Base-by-base conservation (phyloP, 2,113 vertebrate species). In the Holacanthus passer region DNA sequence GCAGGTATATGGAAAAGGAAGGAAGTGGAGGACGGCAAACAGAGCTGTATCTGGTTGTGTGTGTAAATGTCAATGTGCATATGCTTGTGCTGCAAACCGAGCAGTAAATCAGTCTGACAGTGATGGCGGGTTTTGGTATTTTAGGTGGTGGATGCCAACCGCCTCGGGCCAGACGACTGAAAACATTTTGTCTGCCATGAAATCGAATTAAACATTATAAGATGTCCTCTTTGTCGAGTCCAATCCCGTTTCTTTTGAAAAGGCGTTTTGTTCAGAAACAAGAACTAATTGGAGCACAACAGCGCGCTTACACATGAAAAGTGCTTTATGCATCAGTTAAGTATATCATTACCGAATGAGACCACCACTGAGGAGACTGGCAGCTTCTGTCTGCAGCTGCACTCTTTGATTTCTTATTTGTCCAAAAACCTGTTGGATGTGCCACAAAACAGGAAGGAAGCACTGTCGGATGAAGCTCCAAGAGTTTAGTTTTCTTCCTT, bases 31-130 rank as follows among this genome's bases (percentile, higher is more conserved):
- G 9, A 14, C 41, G 35, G 6, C 24, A 47, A 8, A 64, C 3
- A 3, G 11, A 27, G 53, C 53, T 73, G 13, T 11, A 41, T 79
- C 22, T 55, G 37, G 5, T 13, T 48, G 41, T 77, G 69, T 83
- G 41, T 48, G 32, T 72, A 70, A 71, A 80, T 81, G 82, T 89
- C 66, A 80, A 2, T 65, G 71, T 82, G 65, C 67, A 73, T 84
- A 50, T 77, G 32, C 24, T 13, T 83, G 81, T 84, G 75, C 78
- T 10, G 24, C 74, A 73, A 72, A 70, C 27, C 8, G 4, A 37
- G 59, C 76, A 74, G 78, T 70, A 75, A 87, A 84, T 85, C 79
- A 68, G 72, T 41, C 48, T 88, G 85, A 88, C 83, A 86, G 81
- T 60, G 78, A 71, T n/a, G 47, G 64, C 50, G 29, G 76, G 13